Conservation (phyloP, 2,888 invertebrate genomes). For the Prenolepis imparis region DNA sequence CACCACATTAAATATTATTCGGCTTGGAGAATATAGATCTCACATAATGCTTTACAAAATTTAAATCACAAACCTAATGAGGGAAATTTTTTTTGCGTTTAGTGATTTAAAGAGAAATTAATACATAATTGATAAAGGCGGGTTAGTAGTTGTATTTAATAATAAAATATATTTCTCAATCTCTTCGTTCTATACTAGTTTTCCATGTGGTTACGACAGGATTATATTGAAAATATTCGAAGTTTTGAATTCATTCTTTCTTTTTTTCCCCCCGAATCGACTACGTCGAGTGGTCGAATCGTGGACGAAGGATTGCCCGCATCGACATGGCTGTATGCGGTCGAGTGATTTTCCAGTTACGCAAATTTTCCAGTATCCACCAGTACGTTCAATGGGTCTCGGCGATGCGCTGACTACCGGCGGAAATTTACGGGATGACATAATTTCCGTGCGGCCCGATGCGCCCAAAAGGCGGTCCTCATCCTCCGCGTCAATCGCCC, state of each 20-base stretch:
- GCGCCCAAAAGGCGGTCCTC: slow-evolving; percentile 46
- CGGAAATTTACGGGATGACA: slow-evolving; percentile 72
- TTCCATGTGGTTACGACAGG: neutral
- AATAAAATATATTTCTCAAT: neutral
- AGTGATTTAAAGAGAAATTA: neutral
- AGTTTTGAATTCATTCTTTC: neutral
- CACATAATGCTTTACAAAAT: neutral
- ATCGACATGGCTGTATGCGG: slow-evolving; percentile 9
- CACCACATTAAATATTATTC: neutral
- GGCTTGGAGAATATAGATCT: neutral
- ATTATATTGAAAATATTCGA: neutral
- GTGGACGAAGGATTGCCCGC: slow-evolving; percentile 7
- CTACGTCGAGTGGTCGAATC: neutral
- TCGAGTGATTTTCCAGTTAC: slow-evolving; percentile 57
- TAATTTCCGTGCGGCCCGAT: slow-evolving; percentile 64
- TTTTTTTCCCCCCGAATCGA: neutral
- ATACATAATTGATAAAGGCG: neutral
- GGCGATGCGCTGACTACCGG: slow-evolving; percentile 38
- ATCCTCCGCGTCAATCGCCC: neutral
- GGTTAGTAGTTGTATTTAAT: neutral
- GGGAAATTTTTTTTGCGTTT: neutral
- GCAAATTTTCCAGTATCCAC: slow-evolving; percentile 47
- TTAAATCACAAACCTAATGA: neutral
- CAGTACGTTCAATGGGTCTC: slow-evolving; percentile 44
- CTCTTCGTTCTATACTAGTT: neutral